Base-by-base conservation (phyloP, 2,797 vertebrate species). In the Catharus ustulatus region DNA sequence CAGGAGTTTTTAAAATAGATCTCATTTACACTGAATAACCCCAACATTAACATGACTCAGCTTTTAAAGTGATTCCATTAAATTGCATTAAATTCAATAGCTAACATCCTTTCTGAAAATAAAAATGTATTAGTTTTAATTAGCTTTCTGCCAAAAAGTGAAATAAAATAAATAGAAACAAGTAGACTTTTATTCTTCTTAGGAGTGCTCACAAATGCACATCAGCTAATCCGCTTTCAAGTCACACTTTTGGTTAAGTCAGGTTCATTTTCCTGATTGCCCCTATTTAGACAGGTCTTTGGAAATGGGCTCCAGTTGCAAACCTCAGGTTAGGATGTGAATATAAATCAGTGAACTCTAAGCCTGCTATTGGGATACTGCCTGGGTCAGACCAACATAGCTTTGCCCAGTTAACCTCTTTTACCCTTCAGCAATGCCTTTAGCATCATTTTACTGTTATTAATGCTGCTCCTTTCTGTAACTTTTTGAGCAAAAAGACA, bases 211-310 rank as follows among this genome's bases (percentile, higher is more conserved):
- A 49, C 67, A 90, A 90, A 94, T 72, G 34, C 67, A 82, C 3
- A 6, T 76, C 71, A 93, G 71, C 86, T 96, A 93, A 94, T 95
- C 85, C 90, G 40, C 86, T 95, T 96, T 93, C 95, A 82, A 94
- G 95, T 94, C 96, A 96, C 94, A 95, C 42, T 79, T 95, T 87
- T 79, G 77, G 77, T 79, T 94, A 93, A 96, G 90, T 93, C 94
- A 95, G 88, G 90, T 95, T 95, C 95, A 90, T 96, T 96, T 96
- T 96, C 90, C 94, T 95, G 88, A 95, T 95, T 96, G 94, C 95
- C 92, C 90, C 93, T 96, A 92, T 95, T 96, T 96, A 96, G 93
- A 91, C 77, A 93, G 90, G 95, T 95, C 93, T 94, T 90, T 92
- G 55, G 89, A 97, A 96, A 93, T 94, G 91, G 84, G 87, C 89